Evolutionary conservation across 1,140 invertebrate genomes (phyloP), one percentile per base, ranked within the genome.

Genomic region (Drusus annulatus): DNA sequence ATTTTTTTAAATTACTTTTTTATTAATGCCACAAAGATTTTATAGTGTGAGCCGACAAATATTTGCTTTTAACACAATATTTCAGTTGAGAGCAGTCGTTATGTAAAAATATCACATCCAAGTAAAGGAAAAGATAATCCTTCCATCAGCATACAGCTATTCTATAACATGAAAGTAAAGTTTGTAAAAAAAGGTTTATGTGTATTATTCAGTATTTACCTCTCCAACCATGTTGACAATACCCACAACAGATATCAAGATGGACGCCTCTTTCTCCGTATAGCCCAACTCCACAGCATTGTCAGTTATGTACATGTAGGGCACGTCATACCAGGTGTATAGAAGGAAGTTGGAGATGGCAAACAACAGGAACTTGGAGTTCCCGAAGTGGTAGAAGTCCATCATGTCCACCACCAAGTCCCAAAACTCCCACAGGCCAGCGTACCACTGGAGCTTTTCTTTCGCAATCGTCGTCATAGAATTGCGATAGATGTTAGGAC

Each of bases 251-350:
- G 94, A 95, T 81, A 97, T 95, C n/a, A 97, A 89, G 85, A 94
- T 93, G 1, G 95, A 96, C 1, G 94, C 92, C 73, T 94, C 91
- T 1, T 93, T 92, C 81, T 95, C 93, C 74, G 91, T 91, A 86
- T 93, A 93, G n/a, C 94, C 94, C 87, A 93, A 91, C 83, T 92
- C 92, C 78, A 92, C 92, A 10, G 94, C 94, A 85, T 94, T 91
- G 86, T 96, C 95, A 16, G 94, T 92, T 68, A 97, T 91, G 88
- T 96, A 97, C 76, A 97, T 94, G 85, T 97, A 97, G 25, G 95
- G 95, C 45, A 96, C 95, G 87, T 97, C 95, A 87, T 96, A 96
- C 94, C 95, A 97, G 62, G 94, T 94, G 89, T 97, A 96, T 58
- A 97, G 89, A 3, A 97, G 90, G 86, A 96, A 96, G 88, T 97